These are phyloP conservation scores for Trichechus manatus DNA, from an alignment of 2,113 vertebrate genomes.

Conservation along the genomic window DNA sequence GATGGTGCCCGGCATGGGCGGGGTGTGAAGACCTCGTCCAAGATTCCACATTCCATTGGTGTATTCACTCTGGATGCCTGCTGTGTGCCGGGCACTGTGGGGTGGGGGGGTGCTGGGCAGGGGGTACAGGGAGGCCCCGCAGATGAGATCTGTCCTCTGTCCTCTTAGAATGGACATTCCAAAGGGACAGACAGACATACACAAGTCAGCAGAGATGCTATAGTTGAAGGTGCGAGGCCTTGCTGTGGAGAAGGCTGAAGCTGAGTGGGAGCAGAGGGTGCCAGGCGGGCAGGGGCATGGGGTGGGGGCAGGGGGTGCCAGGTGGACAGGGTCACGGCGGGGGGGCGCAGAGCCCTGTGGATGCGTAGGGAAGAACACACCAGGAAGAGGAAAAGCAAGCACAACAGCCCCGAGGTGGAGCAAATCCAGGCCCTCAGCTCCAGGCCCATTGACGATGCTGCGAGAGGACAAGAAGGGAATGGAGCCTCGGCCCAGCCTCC, in stretches of 20 bases:
- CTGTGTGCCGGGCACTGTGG: not conserved
- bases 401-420: not conserved
- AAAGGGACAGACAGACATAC: not conserved
- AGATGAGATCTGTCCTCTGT: not conserved
- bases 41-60: not conserved
- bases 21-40: not conserved
- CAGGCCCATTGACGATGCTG: not conserved
- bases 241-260: not conserved
- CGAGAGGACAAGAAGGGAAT: rapidly evolving
- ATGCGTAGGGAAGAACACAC: no score
- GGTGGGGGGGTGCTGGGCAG: not conserved
- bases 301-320: not conserved
- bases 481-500: not conserved
- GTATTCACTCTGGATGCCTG: not conserved
- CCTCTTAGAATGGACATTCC: not conserved
- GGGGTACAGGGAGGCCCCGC: not conserved
- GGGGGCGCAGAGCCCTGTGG: no score
- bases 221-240: not conserved
- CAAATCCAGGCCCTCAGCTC: rapidly evolving
- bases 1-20: not conserved
- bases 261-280: rapidly evolving
- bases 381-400: not conserved
- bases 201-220: not conserved
- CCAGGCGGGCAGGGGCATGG: no score
- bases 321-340: no score